Conservation (phyloP, 1,140 invertebrate genomes). For the Drosophila guanche region DNA sequence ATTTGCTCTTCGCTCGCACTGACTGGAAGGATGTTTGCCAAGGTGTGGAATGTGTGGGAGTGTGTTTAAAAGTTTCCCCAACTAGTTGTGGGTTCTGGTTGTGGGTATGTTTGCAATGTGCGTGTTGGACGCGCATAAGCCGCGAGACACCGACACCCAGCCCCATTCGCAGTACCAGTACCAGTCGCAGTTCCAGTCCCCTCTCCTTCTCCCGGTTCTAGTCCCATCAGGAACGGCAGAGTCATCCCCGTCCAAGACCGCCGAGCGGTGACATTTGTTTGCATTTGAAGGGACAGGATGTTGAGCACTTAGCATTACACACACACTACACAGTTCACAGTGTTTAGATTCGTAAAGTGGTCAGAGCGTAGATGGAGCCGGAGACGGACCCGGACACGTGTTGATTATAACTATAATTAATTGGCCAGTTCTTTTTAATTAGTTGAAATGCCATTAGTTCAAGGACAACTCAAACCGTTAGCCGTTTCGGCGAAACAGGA, state of each 20-base stretch:
- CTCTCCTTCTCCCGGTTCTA: background rate
- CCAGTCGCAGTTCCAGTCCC: background rate
- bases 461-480: slow-evolving; percentile 50
- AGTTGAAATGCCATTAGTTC: slow-evolving; percentile 51
- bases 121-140: slow-evolving; percentile 68
- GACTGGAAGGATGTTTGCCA: slow-evolving; percentile 33
- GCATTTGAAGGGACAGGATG: slow-evolving; percentile 62
- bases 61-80: slow-evolving; percentile 68
- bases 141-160: slow-evolving; percentile 19
- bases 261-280: slow-evolving; percentile 68
- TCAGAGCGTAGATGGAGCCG: slow-evolving; percentile 24
- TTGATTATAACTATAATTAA: slow-evolving; percentile 74
- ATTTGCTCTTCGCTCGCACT: slow-evolving; percentile 51
- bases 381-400: slow-evolving; percentile 38
- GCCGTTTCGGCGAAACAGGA: slow-evolving; percentile 6
- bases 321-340: slow-evolving; percentile 38
- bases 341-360: slow-evolving; percentile 27
- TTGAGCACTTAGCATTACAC: slow-evolving; percentile 69
- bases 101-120: slow-evolving; percentile 41
- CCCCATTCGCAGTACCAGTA: background rate
- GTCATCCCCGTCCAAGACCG: slow-evolving; percentile 24
- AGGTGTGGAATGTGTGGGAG: slow-evolving; percentile 10
- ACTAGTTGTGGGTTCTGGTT: slow-evolving; percentile 62
- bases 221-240: background rate
- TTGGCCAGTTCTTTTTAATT: slow-evolving; percentile 61